Base-by-base conservation (phyloP, 2,113 vertebrate species). In the Cochlearius cochlearius region DNA sequence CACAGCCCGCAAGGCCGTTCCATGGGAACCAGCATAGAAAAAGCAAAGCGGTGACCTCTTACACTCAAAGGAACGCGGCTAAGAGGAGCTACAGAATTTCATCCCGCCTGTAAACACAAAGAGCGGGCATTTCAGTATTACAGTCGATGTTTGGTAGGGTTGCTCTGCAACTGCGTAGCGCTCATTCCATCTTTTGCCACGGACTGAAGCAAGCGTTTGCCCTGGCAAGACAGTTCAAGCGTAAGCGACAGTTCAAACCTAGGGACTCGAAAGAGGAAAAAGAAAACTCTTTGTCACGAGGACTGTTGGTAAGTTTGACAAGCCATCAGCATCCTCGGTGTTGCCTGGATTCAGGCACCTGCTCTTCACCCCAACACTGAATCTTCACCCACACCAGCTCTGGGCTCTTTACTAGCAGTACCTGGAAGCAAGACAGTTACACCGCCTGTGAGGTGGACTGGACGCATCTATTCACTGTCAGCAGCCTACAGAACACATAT, bases 381-480 rank as follows among this genome's bases (percentile, higher is more conserved):
- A 38, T 53, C 82, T 92, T 88, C 86, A 88, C 20, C 81, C 56
- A 60, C 12, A 4, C 29, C 59, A 92, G 60, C 41, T 56, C 38
- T 22, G 52, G 5, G 12, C 39, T 43, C 29, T n/a, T 75, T 64
- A 41, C 52, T 41, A 71, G 82, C 60, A 53, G 50, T 11, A 84
- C 25, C 29, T 5, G 59, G 18, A 43, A 63, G 50, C 45, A 77
- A 68, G 38, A 41, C 69, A 86, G 74, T 26, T 34, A 60, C 20
- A 58, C 14, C 0, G 0, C 15, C 80, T 23, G 4, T 1, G 5
- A 56, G 19, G 20, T 10, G 19, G 49, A 76, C 52, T 22, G n/a
- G 34, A 56, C 10, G 36, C 10, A 36, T 6, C 41, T 74, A 17
- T 11, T 64, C 36, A 21, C 23, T 22, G 58, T 7, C 55, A 72